These are phyloP conservation scores for Antedon mediterranea DNA, from an alignment of 53 echinoderm and acorn worm genomes.

Conservation along the genomic window DNA sequence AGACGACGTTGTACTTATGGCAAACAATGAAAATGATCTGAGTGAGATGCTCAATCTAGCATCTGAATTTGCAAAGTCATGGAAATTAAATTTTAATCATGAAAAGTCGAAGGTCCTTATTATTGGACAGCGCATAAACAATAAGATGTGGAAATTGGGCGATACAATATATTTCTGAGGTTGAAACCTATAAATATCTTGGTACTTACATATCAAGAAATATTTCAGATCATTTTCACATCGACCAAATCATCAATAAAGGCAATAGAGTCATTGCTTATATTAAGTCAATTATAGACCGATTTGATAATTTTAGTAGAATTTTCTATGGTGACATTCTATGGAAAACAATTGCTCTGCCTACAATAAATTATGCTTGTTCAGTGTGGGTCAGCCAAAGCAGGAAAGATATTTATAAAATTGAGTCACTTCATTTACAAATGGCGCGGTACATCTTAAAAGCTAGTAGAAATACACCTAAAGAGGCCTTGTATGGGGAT, in stretches of 20 bases:
- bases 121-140: background rate
- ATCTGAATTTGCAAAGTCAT: background rate
- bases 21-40: conserved; percentile 1
- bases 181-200: no score
- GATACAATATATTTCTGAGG: background rate
- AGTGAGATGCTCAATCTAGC: background rate
- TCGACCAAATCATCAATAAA: conserved; percentile 1
- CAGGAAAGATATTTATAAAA: background rate
- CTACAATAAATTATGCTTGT: conserved; percentile 12
- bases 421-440: no score
- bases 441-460: no score
- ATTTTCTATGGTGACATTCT: conserved; percentile 7
- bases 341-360: conserved; percentile 11
- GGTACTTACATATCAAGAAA: background rate
- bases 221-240: conserved; percentile 1
- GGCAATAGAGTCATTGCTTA: conserved; percentile 8
- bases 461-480: no score
- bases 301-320: background rate
- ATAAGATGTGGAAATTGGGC: conserved; percentile 1
- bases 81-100: conserved; percentile 7
- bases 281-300: background rate
- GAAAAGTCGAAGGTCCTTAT: conserved; percentile 7
- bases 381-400: conserved; percentile 4
- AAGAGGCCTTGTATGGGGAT: no score
- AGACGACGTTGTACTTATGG: conserved; percentile 3